Conservation (phyloP, 2,888 invertebrate species). For the Papilio elwesi region DNA sequence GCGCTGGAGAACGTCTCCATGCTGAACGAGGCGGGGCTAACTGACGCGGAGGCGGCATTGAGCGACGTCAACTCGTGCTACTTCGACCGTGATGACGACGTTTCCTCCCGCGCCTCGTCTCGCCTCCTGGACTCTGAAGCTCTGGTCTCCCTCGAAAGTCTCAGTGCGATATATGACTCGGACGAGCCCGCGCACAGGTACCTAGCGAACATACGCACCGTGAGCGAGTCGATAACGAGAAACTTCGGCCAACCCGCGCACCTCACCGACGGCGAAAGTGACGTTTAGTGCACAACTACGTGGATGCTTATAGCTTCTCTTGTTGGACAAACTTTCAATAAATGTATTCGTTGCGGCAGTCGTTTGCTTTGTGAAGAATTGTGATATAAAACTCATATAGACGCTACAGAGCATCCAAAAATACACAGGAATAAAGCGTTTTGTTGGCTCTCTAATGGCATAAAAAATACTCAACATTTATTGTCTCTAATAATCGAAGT, state of each 20-base stretch:
- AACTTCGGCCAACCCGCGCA: constrained; percentile 89
- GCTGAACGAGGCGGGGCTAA: constrained; percentile 93
- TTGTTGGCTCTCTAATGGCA: constrained; percentile 73
- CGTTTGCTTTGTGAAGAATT: constrained; percentile 18
- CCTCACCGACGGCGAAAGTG: constrained; percentile 87
- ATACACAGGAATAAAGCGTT: constrained; percentile 47
- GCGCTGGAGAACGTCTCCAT: constrained; percentile 93
- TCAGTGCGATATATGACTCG: constrained; percentile 92
- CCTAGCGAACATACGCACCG: constrained; percentile 89
- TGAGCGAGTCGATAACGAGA: constrained; percentile 90
- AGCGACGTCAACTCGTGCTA: constrained; percentile 94
- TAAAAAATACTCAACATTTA: constrained; percentile 67
- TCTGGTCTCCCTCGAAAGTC: constrained; percentile 90
- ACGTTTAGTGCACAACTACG: constrained; percentile 75
- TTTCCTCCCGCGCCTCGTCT: constrained; percentile 93
- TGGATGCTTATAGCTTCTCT: background rate
- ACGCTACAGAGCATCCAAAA: constrained; percentile 57
- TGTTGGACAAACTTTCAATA: constrained; percentile 3
- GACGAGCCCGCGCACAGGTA: constrained; percentile 87
- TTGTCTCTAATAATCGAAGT: constrained; percentile 33
- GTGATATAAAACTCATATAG: constrained; percentile 25
- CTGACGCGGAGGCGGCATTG: constrained; percentile 94
- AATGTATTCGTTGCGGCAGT: background rate
- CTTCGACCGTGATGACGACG: constrained; percentile 89
- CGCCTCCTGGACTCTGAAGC: constrained; percentile 91